Evolutionary conservation across 1,140 invertebrate genomes (phyloP).

Genomic region (Whitmania pigra): DNA sequence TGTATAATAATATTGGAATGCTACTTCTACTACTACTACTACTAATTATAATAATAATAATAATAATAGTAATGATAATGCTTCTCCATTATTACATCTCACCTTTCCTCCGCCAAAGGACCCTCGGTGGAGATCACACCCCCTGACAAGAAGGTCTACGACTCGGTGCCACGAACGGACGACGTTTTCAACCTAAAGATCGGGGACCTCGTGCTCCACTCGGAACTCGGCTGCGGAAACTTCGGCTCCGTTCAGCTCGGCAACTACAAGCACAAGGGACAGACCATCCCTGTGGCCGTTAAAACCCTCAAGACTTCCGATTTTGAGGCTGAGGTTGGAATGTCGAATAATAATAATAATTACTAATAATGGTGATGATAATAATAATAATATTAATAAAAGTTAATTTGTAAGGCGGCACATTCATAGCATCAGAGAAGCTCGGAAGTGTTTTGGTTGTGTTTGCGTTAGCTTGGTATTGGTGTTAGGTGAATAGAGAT

Average conservation of each 20-base stretch:
- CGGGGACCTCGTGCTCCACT: conserved; percentile 34
- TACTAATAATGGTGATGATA: not conserved
- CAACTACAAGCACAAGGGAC: conserved; percentile 31
- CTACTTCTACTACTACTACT: too few species aligned
- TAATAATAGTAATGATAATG: too few species aligned
- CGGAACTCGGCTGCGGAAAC: conserved; percentile 38
- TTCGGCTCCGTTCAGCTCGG: conserved; percentile 45
- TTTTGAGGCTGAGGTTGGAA: conserved; percentile 29
- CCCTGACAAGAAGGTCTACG: conserved; percentile 32
- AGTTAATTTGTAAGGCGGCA: too few species aligned
- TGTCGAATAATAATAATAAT: too few species aligned
- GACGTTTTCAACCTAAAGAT: conserved; percentile 33
- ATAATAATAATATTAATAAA: too few species aligned
- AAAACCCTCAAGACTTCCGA: conserved; percentile 45
- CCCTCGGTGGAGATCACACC: conserved; percentile 12
- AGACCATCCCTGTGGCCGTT: conserved; percentile 43
- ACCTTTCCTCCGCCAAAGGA: not conserved
- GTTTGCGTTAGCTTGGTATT: too few species aligned
- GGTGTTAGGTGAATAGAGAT: too few species aligned
- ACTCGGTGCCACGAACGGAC: conserved; percentile 31
- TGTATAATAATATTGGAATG: too few species aligned
- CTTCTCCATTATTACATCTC: not conserved
- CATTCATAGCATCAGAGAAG: too few species aligned
- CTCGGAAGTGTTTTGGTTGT: too few species aligned
- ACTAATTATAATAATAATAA: too few species aligned